Conservation (phyloP, 2,113 vertebrate genomes). For the Silurus meridionalis region DNA sequence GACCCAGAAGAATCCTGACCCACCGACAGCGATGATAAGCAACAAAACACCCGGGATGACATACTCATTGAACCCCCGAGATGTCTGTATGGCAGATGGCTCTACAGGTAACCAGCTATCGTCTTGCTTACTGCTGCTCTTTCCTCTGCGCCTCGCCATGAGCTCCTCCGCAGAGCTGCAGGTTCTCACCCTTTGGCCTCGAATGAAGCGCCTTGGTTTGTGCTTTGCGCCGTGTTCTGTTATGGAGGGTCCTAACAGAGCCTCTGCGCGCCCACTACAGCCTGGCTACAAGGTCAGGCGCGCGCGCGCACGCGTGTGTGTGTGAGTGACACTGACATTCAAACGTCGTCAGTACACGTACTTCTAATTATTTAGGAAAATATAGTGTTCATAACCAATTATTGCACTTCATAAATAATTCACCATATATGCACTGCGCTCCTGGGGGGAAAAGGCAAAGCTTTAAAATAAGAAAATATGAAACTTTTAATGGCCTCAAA, state of each 20-base stretch:
- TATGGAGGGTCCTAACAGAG: background rate
- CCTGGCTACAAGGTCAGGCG: background rate
- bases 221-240: background rate
- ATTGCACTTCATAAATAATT: background rate
- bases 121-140: constrained; percentile 51
- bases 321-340: background rate
- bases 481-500: no score
- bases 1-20: constrained; percentile 47
- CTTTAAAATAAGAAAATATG: no score
- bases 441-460: no score
- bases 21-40: constrained; percentile 48
- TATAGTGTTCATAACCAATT: no score
- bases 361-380: background rate
- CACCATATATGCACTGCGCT: background rate
- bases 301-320: background rate
- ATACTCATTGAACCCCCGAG: constrained; percentile 38
- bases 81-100: constrained; percentile 19
- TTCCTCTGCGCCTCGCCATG: constrained; percentile 57
- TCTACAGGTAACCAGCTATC: constrained; percentile 50
- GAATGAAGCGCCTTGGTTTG: background rate
- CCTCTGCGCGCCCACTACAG: background rate
- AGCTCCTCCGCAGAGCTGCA: background rate
- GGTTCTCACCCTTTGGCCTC: background rate
- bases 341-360: background rate
- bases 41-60: constrained; percentile 45